phyloP scores from a whole-genome alignment of 1,140 invertebrate genomes.

The Cydia pomonella region DNA sequence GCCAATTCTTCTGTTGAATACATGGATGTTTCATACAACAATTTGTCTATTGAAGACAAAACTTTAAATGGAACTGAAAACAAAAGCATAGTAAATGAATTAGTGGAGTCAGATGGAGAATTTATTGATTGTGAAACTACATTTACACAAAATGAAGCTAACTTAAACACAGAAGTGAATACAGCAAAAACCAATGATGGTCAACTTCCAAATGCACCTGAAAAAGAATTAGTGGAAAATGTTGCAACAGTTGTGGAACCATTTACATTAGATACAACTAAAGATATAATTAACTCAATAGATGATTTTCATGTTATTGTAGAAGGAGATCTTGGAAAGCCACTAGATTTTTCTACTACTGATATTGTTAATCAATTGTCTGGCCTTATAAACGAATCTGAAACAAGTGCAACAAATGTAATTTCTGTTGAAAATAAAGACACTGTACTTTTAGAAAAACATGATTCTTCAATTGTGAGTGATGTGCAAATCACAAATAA shows the following conservation, averaged over 20 bases:
- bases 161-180: neutral
- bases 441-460: neutral
- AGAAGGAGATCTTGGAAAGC: neutral
- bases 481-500: neutral
- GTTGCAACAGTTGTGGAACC: neutral
- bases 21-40: slow-evolving; percentile 68
- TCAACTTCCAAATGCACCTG: slow-evolving; percentile 4
- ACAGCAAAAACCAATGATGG: slow-evolving; percentile 35
- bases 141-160: slow-evolving; percentile 52
- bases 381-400: slow-evolving; percentile 10
- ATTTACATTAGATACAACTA: slow-evolving; percentile 19
- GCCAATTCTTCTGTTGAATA: slow-evolving; percentile 57
- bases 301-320: slow-evolving; percentile 2
- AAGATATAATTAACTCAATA: slow-evolving; percentile 20
- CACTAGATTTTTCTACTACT: slow-evolving; percentile 23
- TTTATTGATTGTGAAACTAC: slow-evolving; percentile 74
- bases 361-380: slow-evolving; percentile 30
- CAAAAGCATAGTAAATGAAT: slow-evolving; percentile 38
- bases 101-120: slow-evolving; percentile 63
- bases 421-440: neutral
- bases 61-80: slow-evolving; percentile 40
- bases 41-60: slow-evolving; percentile 50
- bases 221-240: slow-evolving; percentile 23
- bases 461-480: neutral
- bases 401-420: neutral